Base-by-base conservation (phyloP, 2,113 vertebrate genomes). In the Eurypyga helias region DNA sequence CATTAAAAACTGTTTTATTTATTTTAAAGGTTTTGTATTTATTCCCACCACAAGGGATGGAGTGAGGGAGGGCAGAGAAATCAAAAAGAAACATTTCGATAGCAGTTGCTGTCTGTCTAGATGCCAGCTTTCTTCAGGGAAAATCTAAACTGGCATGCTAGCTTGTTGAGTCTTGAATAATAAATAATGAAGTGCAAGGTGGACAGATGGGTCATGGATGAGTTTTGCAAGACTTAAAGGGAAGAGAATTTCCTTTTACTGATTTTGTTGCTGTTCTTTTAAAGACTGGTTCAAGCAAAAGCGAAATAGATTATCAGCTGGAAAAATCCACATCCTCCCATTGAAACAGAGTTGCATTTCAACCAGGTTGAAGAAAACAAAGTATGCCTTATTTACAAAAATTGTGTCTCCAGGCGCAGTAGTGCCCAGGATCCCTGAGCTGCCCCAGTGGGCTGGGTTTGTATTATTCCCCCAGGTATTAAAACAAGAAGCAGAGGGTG, bases 101-200 rank as follows among this genome's bases (percentile, higher is more conserved):
- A 93, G 81, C 83, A 55, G 91, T 96, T 92, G 61, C 80, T 89
- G 72, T 91, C 92, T 95, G 83, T 91, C 93, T 93, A 89, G 95
- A 80, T 95, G 94, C 94, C 89, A 96, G 78, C 65, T 91, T 95
- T 93, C 91, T 96, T 96, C 89, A 93, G 89, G 84, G 89, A 91
- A 93, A 94, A 95, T 77, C 83, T 87, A 89, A 89, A 89, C 84
- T 94, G 89, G 93, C 91, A 60, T 94, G 66, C 62, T 95, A 57
- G 93, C 89, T 97, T 96, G 83, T 92, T 91, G 93, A 96, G 87
- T 93, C 77, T 57, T 97, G 94, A 96, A 94, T 96, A 97, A 97
- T 96, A 91, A 97, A 95, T 95, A 95, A 95, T 87, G 91, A 96
- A 81, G 92, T 87, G 94, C 87, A 95, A 96, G 93, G 94, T 97